Base-by-base conservation (phyloP, 2,113 vertebrate species). In the Corythaixoides concolor region DNA sequence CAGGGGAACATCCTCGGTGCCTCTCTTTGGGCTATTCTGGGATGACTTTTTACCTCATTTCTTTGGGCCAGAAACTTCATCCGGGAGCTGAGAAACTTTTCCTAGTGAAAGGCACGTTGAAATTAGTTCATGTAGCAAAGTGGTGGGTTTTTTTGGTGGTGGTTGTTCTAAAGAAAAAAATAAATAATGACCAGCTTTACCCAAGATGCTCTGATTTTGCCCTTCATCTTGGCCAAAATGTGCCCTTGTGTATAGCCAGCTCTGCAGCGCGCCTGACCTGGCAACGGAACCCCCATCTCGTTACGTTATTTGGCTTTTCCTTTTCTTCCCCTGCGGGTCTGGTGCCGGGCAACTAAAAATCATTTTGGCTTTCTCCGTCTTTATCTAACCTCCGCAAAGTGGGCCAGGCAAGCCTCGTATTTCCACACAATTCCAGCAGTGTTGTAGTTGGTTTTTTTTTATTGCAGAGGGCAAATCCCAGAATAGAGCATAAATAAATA, bases 401-500 rank as follows among this genome's bases (percentile, higher is more conserved):
- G 85, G 82, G 62, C 90, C 84, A 49, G 86, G 82, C 70, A 66
- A 83, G 70, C 72, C 58, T 84, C 95, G 63, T 55, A 92, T 93
- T 95, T 97, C 90, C 49, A 43, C 69, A 89, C 58, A 76, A 85
- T 96, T 92, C 93, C 58, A 95, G 87, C 78, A 97, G 95, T 93
- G 55, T 93, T 95, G 47, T 22, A 35, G 19, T 23, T n/a, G n/a
- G n/a, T 73, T 9, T 49, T 50, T 74, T 93, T 96, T 64, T 75
- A 93, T 96, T 5, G 3, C 88, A 93, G 93, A 97, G 96, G 96
- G 95, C 88, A 95, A 93, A 95, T 95, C 97, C 95, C 89, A 93
- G 97, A 95, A 96, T 76, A 96, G 93, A 97, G 93, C 58, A 58
- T 97, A 98, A 98, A 98, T 97, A 97, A 98, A 98, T 94, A 97